Evolutionary conservation across 1,140 invertebrate genomes (phyloP).

Genomic region (Rhagoletis pomonella): DNA sequence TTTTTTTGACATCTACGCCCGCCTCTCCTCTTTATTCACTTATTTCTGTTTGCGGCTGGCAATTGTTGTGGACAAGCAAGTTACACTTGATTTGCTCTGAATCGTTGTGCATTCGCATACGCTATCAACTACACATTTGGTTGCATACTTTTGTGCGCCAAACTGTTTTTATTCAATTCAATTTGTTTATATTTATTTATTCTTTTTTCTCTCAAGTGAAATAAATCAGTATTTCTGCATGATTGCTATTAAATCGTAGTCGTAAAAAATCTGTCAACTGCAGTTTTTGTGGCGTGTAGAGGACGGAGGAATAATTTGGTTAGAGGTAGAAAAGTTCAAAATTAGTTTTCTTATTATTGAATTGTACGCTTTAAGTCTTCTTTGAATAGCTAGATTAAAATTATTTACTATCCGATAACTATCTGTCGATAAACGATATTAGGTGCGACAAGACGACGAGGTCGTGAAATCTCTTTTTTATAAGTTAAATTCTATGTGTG

Average conservation of each 20-base stretch:
- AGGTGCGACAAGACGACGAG: too few relatives aligned
- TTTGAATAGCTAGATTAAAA: too few relatives aligned
- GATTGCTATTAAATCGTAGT: constrained; percentile 13
- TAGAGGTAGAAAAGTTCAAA: background rate
- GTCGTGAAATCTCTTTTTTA: too few relatives aligned
- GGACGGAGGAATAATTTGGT: background rate
- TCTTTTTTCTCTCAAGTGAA: background rate
- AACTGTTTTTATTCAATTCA: constrained; percentile 12
- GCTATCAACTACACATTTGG: background rate
- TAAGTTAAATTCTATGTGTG: too few relatives aligned
- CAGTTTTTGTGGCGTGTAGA: background rate
- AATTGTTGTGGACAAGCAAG: constrained; percentile 38
- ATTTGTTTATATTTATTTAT: constrained; percentile 7
- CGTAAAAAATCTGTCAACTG: constrained; percentile 41
- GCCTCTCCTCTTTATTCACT: background rate
- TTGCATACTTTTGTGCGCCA: constrained; percentile 32
- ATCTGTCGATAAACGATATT: too few relatives aligned
- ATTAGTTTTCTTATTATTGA: background rate
- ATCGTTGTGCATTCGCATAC: constrained; percentile 39
- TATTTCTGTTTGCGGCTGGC: background rate
- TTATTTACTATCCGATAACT: too few relatives aligned
- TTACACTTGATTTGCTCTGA: constrained; percentile 45
- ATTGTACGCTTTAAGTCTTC: too few relatives aligned
- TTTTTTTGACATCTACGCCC: background rate
- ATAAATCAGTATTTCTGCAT: constrained; percentile 47